Base-by-base conservation (phyloP, 2,113 vertebrate genomes). In the Prionailurus bengalensis region DNA sequence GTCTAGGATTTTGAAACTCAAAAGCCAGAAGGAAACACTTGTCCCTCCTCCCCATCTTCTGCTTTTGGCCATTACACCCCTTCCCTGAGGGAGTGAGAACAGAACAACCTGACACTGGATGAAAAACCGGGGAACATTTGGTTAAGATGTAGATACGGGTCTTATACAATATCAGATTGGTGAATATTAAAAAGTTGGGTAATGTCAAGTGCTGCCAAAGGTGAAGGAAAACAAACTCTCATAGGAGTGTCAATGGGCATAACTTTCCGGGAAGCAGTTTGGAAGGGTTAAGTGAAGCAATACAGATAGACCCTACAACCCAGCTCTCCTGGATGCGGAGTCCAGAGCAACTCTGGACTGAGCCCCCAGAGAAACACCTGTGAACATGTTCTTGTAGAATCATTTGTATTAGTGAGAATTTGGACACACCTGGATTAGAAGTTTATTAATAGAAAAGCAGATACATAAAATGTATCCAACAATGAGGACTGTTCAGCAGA, bases 1-100 rank as follows among this genome's bases (percentile, higher is more conserved):
- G 33, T 45, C 21, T 23, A 48, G 39, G 48, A 61, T 85, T 97
- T 94, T 85, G 90, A 93, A 91, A 86, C 53, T 73, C 73, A 61
- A 83, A 91, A 93, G 58, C 63, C 36, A 70, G 65, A 79, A 93
- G 91, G 58, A 61, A 19, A 33, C 7, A 11, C 3, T 53, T 61
- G 4, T 53, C 3, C 14, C 36, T 68, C 65, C 19, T 3, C 16
- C 36, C 27, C n/a, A 8, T 14, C 17, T 63, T 53, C 42, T 58
- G 25, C 68, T 71, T 48, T 91, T 51, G 16, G 16, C 14, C n/a
- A 39, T 51, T 14, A 2, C 2, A 2, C n/a, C 5, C 21, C 53
- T 78, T 92, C n/a, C 66, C 39, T 16, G 39, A 66, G 39, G 55
- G 13, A 8, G 1, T 5, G 61, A 76, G 63, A 74, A 71, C 42